phyloP scores from a whole-genome alignment of 2,113 vertebrate genomes.

The Mola mola region DNA sequence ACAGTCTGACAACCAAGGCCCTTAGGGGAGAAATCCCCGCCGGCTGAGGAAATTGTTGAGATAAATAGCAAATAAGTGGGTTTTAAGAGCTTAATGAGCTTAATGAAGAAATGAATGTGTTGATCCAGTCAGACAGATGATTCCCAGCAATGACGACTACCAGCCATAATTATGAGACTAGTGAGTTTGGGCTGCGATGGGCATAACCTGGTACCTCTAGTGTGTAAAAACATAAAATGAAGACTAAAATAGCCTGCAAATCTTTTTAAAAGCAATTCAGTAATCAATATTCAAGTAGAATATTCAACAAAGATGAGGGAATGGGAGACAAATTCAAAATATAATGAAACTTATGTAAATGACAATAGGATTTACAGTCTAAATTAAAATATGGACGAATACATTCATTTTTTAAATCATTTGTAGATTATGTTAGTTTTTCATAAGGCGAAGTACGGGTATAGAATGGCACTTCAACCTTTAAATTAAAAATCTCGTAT shows the following conservation, averaged over 20 bases:
- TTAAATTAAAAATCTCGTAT: too few species aligned
- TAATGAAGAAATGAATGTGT: conserved; percentile 42
- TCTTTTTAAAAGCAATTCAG: background rate
- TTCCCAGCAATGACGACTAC: conserved; percentile 22
- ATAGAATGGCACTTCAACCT: too few species aligned
- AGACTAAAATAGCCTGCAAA: background rate
- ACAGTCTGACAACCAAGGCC: conserved; percentile 35
- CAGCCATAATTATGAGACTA: conserved; percentile 21
- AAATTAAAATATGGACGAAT: too few species aligned
- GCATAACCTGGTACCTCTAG: background rate
- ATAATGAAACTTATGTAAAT: too few species aligned
- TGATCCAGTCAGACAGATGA: conserved; percentile 41
- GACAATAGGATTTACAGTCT: too few species aligned
- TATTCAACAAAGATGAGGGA: too few species aligned
- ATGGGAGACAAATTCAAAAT: too few species aligned
- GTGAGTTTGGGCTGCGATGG: background rate
- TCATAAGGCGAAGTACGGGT: too few species aligned
- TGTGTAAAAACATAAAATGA: background rate
- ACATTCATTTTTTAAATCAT: too few species aligned
- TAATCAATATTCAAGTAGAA: too few species aligned
- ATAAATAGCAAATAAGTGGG: conserved; percentile 33
- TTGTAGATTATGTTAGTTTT: too few species aligned
- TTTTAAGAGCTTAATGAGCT: conserved; percentile 51
- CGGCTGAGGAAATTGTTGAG: conserved; percentile 17
- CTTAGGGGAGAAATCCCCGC: conserved; percentile 45